Conservation (phyloP, 2,888 invertebrate genomes). For the Griposia aprilina region DNA sequence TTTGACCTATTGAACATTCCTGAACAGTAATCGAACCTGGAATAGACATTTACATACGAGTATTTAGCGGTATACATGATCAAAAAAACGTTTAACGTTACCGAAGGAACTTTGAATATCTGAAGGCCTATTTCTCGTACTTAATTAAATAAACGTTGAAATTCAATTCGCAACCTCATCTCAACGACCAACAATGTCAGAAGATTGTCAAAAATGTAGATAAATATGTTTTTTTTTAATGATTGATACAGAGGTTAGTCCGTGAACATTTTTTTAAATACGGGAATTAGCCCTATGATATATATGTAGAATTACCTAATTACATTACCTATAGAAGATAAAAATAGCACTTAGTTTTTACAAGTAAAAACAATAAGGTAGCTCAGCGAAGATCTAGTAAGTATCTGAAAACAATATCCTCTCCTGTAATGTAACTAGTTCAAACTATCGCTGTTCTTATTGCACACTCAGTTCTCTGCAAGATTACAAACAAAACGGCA, state of each 20-base stretch:
- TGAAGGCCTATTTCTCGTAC: neutral
- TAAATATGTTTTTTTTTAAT: too few species aligned
- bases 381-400: too few species aligned
- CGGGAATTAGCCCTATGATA: too few species aligned
- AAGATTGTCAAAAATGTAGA: neutral
- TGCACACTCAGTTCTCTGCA: neutral
- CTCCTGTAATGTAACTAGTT: neutral
- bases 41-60: neutral
- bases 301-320: neutral
- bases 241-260: too few species aligned
- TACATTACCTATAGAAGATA: neutral
- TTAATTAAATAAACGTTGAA: neutral
- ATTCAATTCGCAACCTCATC: neutral
- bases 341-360: neutral
- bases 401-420: neutral
- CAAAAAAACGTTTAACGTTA: too few species aligned
- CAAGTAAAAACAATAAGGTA: neutral
- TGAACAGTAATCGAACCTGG: neutral
- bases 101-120: neutral
- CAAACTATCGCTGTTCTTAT: neutral
- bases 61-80: too few species aligned
- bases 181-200: neutral
- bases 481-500: constrained; percentile 36
- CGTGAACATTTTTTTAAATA: too few species aligned
- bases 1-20: neutral